Conservation (phyloP, 2,797 vertebrate genomes). For the Karalla daura region DNA sequence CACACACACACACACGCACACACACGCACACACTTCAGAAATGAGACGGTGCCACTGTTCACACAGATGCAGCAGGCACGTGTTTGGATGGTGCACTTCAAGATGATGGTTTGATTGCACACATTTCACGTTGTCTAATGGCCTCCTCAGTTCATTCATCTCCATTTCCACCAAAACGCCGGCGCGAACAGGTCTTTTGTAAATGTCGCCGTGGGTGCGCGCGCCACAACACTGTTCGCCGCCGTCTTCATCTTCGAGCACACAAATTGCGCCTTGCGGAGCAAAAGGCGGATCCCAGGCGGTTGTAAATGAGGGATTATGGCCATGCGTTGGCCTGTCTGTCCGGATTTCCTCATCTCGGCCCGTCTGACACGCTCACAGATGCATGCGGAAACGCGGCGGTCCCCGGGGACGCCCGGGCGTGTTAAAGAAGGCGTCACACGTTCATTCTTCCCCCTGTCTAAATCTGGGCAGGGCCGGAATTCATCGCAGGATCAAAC, state of each 20-base stretch:
- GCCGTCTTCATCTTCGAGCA: neutral
- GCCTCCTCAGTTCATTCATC: too few relatives aligned
- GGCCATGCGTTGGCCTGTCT: conserved; percentile 25
- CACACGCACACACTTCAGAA: too few relatives aligned
- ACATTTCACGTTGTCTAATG: too few relatives aligned
- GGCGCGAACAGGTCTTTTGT: too few relatives aligned
- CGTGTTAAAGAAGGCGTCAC: conserved; percentile 76
- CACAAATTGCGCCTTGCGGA: conserved; percentile 10
- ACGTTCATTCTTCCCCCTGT: conserved; percentile 57
- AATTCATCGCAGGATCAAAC: conserved; percentile 84
- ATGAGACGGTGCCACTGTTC: too few relatives aligned
- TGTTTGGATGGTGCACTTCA: too few relatives aligned
- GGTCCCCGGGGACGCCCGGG: conserved; percentile 49
- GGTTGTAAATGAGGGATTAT: conserved; percentile 69
- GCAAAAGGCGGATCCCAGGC: conserved; percentile 31
- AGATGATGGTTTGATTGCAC: too few relatives aligned
- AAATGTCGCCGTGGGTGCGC: too few relatives aligned
- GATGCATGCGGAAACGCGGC: conserved; percentile 38
- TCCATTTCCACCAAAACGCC: too few relatives aligned
- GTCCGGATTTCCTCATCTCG: conserved; percentile 45
- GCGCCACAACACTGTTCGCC: neutral
- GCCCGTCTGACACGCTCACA: conserved; percentile 23
- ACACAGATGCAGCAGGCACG: too few relatives aligned
- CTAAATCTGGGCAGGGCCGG: conserved; percentile 67
- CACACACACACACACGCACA: too few relatives aligned